Evolutionary conservation across 2,888 invertebrate genomes (phyloP), one percentile per base, ranked within the genome.

Genomic region (Calephelis perditalis): DNA sequence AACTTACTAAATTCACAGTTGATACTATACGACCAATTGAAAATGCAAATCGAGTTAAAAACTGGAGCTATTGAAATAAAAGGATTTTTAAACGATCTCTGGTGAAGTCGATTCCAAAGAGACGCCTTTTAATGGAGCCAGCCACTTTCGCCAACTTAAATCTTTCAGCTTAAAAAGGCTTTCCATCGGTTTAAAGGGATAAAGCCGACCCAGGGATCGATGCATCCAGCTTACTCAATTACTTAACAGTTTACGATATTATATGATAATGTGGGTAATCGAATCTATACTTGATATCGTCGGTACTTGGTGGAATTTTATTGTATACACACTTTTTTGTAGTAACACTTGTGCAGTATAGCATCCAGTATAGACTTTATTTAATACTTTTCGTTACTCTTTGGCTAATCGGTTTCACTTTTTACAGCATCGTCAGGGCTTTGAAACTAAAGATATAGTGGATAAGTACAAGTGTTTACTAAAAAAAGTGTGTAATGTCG

Each of bases 101-200:
- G 64, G 46, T 26, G 46, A 60, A 67, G 68, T 65, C 70, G 69
- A 72, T 73, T 78, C 79, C 77, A 56, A 60, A 60, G 75, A 79
- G 81, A 87, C 86, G 79, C 81, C 78, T 86, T 87, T 87, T 88
- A 87, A 88, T 88, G 87, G 86, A 89, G 85, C 82, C 77, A 75
- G 80, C 80, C 82, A 86, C 85, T 89, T 88, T 87, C 84, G 79
- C 86, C 84, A 89, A 88, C 88, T 89, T 88, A 86, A 89, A 89
- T 84, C 88, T 88, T 86, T 82, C 74, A 86, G 88, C 88, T 88
- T 88, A 87, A 88, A 88, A 88, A 88, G 87, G 88, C 89, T 89
- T 87, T 86, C 76, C 80, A 81, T 85, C 76, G 89, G 88, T 89
- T 89, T 88, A 86, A 87, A 87, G 86, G 88, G 88, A 88, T 89